A percentile compares a stretch with the other conserved stretches of the same genome.
phyloP scores from a whole-genome alignment of 2,113 vertebrate genomes.

The Ploceus nigricollis region DNA sequence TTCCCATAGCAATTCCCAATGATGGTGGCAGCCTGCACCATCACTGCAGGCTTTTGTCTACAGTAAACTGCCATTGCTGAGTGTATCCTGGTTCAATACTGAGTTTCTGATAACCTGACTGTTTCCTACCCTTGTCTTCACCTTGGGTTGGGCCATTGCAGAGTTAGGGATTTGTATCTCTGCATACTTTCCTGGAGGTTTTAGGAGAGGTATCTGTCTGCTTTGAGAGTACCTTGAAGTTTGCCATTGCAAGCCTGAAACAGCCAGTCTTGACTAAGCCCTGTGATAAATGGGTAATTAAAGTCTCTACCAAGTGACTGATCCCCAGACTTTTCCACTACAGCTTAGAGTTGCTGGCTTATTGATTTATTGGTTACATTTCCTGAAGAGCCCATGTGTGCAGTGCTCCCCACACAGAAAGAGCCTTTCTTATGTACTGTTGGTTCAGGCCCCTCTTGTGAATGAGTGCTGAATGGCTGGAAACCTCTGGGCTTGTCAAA shows the following conservation, averaged over 20 bases:
- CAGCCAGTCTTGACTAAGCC: not conserved
- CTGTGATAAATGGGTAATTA: not conserved
- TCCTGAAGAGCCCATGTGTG: not conserved
- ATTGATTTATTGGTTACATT: not conserved
- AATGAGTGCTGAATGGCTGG: not conserved
- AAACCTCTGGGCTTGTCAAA: not conserved
- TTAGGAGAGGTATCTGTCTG: not conserved
- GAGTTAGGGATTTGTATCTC: not conserved
- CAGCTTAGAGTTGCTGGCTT: not conserved
- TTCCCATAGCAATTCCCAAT: slow-evolving; percentile 64
- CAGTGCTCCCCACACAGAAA: not conserved
- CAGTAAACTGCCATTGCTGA: slow-evolving; percentile 75
- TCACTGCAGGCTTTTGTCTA: slow-evolving; percentile 61
- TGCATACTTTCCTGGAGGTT: not conserved
- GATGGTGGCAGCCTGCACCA: slow-evolving; percentile 52
- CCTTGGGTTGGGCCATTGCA: slow-evolving; percentile 32
- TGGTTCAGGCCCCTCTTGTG: not conserved
- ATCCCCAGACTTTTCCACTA: not conserved
- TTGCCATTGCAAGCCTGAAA: not conserved
- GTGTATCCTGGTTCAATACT: slow-evolving; percentile 70
- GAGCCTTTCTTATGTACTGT: not conserved
- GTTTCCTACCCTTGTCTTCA: slow-evolving; percentile 57
- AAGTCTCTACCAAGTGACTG: not conserved
- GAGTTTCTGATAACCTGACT: slow-evolving; percentile 55
- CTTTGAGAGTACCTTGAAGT: not conserved